Evolutionary conservation across 1,140 invertebrate species (phyloP), one percentile per base, ranked within the genome.

Genomic region (Hycleus phaleratus): DNA sequence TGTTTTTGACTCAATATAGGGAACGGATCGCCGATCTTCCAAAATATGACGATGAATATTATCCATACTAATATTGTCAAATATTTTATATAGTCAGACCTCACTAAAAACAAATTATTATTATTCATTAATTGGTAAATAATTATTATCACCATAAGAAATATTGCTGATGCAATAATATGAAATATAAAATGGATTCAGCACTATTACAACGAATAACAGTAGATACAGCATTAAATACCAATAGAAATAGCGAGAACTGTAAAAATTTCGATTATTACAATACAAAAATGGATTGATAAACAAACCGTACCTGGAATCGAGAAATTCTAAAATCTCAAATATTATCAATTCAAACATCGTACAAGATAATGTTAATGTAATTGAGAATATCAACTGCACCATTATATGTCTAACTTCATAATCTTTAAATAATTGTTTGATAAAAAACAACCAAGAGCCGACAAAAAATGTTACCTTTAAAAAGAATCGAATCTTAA

Each of bases 281-380:
- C 51, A 18, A 9, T 46, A 46, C 51, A 44, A 46, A 49, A 50
- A 58, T 46, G 10, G 9, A 48, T 26, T 43, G 2, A 48, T 32
- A 4, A 32, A 4, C 32, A 2, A 2, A 4, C 53, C 46, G 61
- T 71, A 67, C 72, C 68, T 77, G n/a, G 77, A 75, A 71, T 97
- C 91, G 55, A 99, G 76, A 60, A 97, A 83, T 44, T 89, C 95
- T 49, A 98, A 77, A 70, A 99, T 99, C 81, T 99, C 97, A 81
- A 99, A 99, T 73, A 99, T 99, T 59, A 99, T 98, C 25, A 99
- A 79, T 74, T 99, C 97, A 78, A 99, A 99, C 93, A 99, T 97
- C 4, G 94, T 97, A 72, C 97, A 98, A 10, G 96, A 99, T 3
- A 99, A 76, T 4, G 97, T 89, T 75, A 99, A 97, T 42, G 95